Percentiles rank a stretch among this genome's conserved stretches.
phyloP scores from a whole-genome alignment of 1,140 invertebrate genomes.

The Dendroctonus ponderosae region DNA sequence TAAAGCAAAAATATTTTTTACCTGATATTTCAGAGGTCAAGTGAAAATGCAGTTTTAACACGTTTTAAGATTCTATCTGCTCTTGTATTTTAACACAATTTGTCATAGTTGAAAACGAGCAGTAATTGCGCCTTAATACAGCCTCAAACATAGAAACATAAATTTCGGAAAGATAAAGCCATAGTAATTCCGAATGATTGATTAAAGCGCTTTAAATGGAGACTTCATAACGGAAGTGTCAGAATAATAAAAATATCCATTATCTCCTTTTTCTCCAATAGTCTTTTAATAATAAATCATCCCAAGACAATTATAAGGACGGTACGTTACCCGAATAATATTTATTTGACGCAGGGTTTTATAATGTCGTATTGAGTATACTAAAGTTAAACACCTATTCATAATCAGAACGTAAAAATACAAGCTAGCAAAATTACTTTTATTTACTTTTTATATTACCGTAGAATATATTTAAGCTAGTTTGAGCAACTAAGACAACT shows the following conservation, averaged over 20 bases:
- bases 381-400: conserved; percentile 8
- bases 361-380: conserved; percentile 14
- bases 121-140: neutral
- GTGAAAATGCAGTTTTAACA: too few relatives aligned
- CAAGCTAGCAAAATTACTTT: too few relatives aligned
- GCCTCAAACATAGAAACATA: conserved; percentile 5
- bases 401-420: too few relatives aligned
- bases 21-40: too few relatives aligned
- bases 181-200: conserved; percentile 28
- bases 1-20: too few relatives aligned
- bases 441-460: too few relatives aligned
- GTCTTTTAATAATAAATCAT: conserved; percentile 42
- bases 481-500: too few relatives aligned
- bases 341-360: conserved; percentile 32
- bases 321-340: conserved; percentile 26
- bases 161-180: neutral
- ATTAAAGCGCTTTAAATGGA: conserved; percentile 33
- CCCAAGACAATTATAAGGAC: conserved; percentile 40
- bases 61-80: too few relatives aligned
- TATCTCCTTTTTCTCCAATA: conserved; percentile 42
- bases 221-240: conserved; percentile 44
- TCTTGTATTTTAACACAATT: too few relatives aligned
- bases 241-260: conserved; percentile 44
- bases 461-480: too few relatives aligned
- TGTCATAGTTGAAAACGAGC: neutral